These are phyloP conservation scores for Luscinia luscinia DNA, from an alignment of 2,797 vertebrate genomes.

Conservation along the genomic window DNA sequence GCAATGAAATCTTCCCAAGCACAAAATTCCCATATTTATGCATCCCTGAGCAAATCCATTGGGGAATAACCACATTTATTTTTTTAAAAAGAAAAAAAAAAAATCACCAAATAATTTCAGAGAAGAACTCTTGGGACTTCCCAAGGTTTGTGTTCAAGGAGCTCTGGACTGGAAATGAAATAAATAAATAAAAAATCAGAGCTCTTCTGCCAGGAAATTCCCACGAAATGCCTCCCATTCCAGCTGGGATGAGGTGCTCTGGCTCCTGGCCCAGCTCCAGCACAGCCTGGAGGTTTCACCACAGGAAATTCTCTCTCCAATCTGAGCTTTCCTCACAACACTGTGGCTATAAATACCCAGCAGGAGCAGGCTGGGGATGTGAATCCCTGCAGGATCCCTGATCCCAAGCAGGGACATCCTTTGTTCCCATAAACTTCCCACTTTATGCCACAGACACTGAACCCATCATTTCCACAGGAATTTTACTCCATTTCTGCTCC, in stretches of 20 bases:
- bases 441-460: rapidly evolving
- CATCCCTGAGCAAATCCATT: neutral
- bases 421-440: rapidly evolving
- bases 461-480: neutral
- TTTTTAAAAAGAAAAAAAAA: neutral
- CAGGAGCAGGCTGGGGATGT: neutral
- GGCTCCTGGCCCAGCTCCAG: neutral
- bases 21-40: rapidly evolving
- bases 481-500: neutral
- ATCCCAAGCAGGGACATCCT: neutral
- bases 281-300: neutral
- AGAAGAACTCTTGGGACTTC: neutral
- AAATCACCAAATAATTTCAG: neutral
- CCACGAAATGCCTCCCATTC: neutral
- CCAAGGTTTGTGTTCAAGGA: neutral
- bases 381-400: neutral
- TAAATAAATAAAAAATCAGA: neutral
- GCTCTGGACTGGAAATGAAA: neutral
- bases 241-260: neutral
- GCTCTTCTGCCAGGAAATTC: neutral
- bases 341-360: neutral
- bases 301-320: constrained; percentile 16
- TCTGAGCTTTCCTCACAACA: neutral
- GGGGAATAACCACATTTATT: neutral
- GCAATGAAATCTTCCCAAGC: neutral